Evolutionary conservation across 2,797 vertebrate species (phyloP).

Genomic region (Sebastes hubbsi): DNA sequence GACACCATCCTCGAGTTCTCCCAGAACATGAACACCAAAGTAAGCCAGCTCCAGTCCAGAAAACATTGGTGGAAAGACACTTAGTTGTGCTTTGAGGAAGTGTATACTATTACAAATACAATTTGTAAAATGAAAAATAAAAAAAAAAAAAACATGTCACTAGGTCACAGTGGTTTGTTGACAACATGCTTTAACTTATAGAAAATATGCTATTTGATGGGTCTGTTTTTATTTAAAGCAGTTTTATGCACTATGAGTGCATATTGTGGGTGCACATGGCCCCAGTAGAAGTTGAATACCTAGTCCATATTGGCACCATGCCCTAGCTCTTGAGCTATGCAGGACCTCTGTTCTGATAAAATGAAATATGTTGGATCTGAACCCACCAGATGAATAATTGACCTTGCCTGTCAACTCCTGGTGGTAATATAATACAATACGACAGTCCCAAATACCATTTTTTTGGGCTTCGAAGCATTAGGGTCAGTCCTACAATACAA

Average conservation of each 20-base stretch:
- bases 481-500: too few species aligned
- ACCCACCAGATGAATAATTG: slow-evolving; percentile 9
- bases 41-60: slow-evolving; percentile 81
- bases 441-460: not conserved
- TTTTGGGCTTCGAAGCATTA: too few species aligned
- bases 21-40: slow-evolving; percentile 99
- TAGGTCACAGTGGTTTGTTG: slow-evolving; percentile 10
- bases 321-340: slow-evolving; percentile 9
- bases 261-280: not conserved
- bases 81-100: slow-evolving; percentile 90
- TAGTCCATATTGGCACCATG: slow-evolving; percentile 4
- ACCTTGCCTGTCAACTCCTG: not conserved
- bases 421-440: not conserved
- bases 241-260: slow-evolving; percentile 2
- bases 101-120: slow-evolving; percentile 39
- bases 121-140: not conserved
- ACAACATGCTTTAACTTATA: not conserved
- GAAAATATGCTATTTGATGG: not conserved
- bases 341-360: slow-evolving; percentile 23
- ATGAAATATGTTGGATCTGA: slow-evolving; percentile 28
- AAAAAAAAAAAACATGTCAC: not conserved
- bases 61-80: slow-evolving; percentile 71
- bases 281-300: not conserved
- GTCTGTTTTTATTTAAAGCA: slow-evolving; percentile 6
- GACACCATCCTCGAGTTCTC: slow-evolving; percentile 99